Evolutionary conservation across 53 echinoderm and acorn worm genomes (phyloP).

Genomic region (Hippasteria phrygiana): DNA sequence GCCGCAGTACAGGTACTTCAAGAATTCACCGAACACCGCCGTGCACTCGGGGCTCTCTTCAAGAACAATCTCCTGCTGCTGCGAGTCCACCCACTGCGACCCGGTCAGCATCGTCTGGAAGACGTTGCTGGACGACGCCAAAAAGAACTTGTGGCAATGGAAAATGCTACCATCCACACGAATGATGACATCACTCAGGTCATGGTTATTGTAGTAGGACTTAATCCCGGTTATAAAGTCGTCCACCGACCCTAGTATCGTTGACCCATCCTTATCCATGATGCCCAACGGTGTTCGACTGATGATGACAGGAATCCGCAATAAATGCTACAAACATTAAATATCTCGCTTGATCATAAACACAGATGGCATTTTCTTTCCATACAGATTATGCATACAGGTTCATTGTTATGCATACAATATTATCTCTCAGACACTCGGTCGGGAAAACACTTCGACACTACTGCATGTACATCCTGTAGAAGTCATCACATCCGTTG

Average conservation of each 20-base stretch:
- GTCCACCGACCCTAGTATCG: constrained; percentile 36
- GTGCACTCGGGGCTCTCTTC: constrained; percentile 59
- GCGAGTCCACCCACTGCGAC: constrained; percentile 66
- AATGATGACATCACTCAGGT: constrained; percentile 71
- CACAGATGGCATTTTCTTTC: no score
- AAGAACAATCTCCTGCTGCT: constrained; percentile 41
- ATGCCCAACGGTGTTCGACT: background rate
- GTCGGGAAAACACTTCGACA: no score
- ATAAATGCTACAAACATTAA: no score
- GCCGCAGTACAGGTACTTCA: constrained; percentile 66
- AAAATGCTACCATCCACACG: constrained; percentile 51
- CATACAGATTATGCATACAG: no score
- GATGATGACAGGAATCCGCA: no score
- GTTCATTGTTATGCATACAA: no score
- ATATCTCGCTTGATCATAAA: no score
- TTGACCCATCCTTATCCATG: constrained; percentile 7
- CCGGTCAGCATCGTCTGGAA: constrained; percentile 71
- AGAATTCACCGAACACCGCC: constrained; percentile 57
- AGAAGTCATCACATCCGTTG: no score
- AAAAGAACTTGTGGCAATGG: constrained; percentile 75
- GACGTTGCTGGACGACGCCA: constrained; percentile 68
- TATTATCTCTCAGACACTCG: no score
- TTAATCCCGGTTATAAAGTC: constrained; percentile 60
- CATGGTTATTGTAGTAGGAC: constrained; percentile 64
- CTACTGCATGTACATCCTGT: no score